A percentile compares a stretch with the other conserved stretches of the same genome.
Conservation (phyloP, 2,113 vertebrate species). For the Chaetorhynchus papuensis region DNA sequence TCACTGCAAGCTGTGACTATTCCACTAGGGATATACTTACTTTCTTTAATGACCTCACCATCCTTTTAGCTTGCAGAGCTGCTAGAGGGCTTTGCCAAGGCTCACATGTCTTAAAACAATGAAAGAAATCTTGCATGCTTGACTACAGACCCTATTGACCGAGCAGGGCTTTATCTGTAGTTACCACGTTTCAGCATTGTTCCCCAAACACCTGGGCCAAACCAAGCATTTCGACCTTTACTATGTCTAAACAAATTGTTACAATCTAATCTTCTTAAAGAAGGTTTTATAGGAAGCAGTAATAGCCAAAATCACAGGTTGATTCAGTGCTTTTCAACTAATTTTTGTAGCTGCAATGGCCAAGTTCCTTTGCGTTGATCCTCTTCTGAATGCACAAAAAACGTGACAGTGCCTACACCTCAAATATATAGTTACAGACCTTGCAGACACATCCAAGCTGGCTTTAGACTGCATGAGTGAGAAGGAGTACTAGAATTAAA, state of each 20-base stretch:
- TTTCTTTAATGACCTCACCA: neutral
- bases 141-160: constrained; percentile 5
- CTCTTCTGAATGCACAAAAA: neutral
- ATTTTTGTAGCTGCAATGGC: neutral
- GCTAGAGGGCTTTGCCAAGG: neutral
- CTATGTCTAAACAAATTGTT: neutral
- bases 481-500: neutral
- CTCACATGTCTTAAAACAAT: constrained; percentile 16
- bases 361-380: neutral
- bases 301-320: neutral
- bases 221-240: constrained; percentile 44
- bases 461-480: neutral
- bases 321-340: neutral
- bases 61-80: neutral
- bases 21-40: neutral
- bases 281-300: neutral
- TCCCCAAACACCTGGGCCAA: constrained; percentile 43
- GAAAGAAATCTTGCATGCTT: constrained; percentile 8
- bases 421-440: neutral
- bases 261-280: neutral
- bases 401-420: neutral
- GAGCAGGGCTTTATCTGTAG: neutral
- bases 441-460: neutral
- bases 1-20: neutral
- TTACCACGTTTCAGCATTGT: constrained; percentile 30